Base-by-base conservation (phyloP, 2,113 vertebrate species). In the Neodon shergylaensis region DNA sequence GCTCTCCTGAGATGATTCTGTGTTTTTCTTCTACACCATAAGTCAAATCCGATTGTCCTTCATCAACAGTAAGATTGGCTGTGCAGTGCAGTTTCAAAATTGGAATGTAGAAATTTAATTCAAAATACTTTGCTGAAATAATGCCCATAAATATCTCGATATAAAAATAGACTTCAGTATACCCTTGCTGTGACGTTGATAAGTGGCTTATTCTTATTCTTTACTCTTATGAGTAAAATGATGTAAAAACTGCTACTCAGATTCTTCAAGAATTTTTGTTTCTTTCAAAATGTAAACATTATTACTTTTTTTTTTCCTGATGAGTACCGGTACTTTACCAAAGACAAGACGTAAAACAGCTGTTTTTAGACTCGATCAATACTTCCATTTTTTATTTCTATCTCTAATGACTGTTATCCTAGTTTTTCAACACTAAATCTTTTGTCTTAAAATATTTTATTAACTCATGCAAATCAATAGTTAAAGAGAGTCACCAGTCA, bases 1-100 rank as follows among this genome's bases (percentile, higher is more conserved):
- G 66, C 7, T 88, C 58, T 91, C 63, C 36, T 93, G 88, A 93
- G 92, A 95, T 77, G 81, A 76, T 36, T 42, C 90, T 88, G 36
- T 70, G 84, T 77, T 96, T 82, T 94, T 82, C 24, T 24, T 93
- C 22, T 63, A 33, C 22, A 94, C 88, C 39, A 73, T 63, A 93
- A 93, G 79, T 96, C 76, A 95, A 94, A 97, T 94, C 93, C 84
- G 87, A 96, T 92, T 81, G 81, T 96, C 90, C 92, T 97, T 94
- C 90, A 94, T 92, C 90, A 94, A 94, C 93, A 89, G 66, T 58
- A 94, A 95, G 94, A 88, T 73, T 95, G 58, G 84, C 90, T 96
- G 74, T 85, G 79, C 13, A 94, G 82, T 54, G 74, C 83, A 74
- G 42, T 94, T 84, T 96, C 86, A 96, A 89, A 89, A 81, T 31